Evolutionary conservation across 2,113 vertebrate species (phyloP).

Genomic region (Cebidichthys violaceus): DNA sequence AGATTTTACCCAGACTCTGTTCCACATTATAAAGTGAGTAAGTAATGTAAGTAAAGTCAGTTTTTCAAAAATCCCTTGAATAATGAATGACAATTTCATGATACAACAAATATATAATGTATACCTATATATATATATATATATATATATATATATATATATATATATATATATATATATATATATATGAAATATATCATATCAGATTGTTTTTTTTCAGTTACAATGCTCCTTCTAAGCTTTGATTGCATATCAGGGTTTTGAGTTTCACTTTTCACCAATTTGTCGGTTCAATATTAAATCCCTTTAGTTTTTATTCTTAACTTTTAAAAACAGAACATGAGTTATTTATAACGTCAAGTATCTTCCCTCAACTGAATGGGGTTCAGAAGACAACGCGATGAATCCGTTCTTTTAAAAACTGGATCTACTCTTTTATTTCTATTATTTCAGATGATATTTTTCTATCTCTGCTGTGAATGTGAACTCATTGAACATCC

Average conservation of each 20-base stretch:
- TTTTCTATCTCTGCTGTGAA: slow-evolving; percentile 65
- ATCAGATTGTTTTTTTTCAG: not conserved
- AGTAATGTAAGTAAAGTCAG: not conserved
- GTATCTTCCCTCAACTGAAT: not conserved
- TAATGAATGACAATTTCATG: slow-evolving; percentile 12
- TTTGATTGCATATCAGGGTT: not conserved
- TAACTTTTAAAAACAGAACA: not conserved
- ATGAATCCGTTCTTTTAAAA: slow-evolving; percentile 22
- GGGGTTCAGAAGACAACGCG: not conserved
- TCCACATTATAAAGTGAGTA: not conserved
- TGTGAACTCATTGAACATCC: slow-evolving; percentile 32
- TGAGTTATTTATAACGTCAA: not conserved
- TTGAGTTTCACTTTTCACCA: not conserved
- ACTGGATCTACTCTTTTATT: slow-evolving; percentile 45
- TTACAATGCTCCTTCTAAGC: not conserved
- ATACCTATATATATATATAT: not conserved
- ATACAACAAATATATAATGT: not conserved
- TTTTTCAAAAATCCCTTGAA: not conserved
- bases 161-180: too few relatives aligned
- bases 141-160: not conserved
- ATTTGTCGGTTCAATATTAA: not conserved
- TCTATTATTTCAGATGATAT: slow-evolving; percentile 68
- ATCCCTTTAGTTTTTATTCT: not conserved
- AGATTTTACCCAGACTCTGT: too few relatives aligned
- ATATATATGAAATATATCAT: not conserved